Conservation (phyloP, 2,113 vertebrate genomes). For the Onychorhynchus coronatus region DNA sequence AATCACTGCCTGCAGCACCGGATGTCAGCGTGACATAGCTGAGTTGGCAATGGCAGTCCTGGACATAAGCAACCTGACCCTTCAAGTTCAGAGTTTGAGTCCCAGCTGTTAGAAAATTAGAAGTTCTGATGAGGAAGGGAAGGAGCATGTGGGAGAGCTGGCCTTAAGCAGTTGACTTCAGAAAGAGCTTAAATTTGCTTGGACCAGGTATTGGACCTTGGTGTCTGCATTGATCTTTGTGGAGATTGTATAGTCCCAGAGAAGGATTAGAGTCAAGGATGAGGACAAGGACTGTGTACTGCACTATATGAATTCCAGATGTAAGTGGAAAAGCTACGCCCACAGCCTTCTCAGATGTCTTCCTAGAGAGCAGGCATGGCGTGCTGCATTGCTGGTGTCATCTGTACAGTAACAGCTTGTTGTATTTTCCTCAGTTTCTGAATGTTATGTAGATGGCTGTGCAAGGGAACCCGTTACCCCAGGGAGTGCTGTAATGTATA, state of each 20-base stretch:
- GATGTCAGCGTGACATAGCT: not conserved
- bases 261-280: not conserved
- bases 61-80: not conserved
- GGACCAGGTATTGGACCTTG: not conserved
- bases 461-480: not conserved
- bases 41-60: not conserved
- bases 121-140: not conserved
- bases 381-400: not conserved
- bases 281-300: not conserved
- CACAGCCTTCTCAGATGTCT: not conserved
- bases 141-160: not conserved
- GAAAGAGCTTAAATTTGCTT: not conserved
- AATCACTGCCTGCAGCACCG: fast-evolving
- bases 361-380: not conserved
- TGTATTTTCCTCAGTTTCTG: not conserved
- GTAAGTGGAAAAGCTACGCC: not conserved
- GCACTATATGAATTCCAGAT: not conserved
- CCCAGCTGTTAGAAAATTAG: not conserved
- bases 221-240: not conserved
- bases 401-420: not conserved
- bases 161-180: not conserved
- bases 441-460: not conserved
- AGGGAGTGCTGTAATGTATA: not conserved
- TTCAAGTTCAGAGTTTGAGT: not conserved
- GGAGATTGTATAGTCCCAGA: not conserved